phyloP scores from a whole-genome alignment of 1,140 invertebrate genomes.

The Drosophila trapezifrons region DNA sequence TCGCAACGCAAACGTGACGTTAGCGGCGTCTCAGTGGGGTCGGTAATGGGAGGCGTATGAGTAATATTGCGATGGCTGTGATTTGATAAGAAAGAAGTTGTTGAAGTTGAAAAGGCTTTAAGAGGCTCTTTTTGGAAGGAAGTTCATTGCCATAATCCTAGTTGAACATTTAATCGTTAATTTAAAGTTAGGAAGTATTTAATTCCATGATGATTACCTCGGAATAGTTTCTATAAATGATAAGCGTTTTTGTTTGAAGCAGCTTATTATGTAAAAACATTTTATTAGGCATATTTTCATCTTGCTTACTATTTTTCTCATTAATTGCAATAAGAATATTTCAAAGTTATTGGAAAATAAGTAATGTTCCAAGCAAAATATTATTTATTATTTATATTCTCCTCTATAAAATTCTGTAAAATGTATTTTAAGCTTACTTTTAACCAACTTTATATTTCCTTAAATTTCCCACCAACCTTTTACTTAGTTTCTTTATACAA shows the following conservation, averaged over 20 bases:
- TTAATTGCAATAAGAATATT: too few species aligned
- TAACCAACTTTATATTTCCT: not conserved
- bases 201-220: too few species aligned
- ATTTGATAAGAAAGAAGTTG: conserved; percentile 19
- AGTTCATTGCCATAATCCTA: not conserved
- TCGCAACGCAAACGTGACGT: conserved; percentile 30
- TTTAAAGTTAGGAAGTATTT: not conserved
- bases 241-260: too few species aligned
- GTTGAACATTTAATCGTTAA: not conserved
- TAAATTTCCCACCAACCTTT: too few species aligned
- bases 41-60: conserved; percentile 44
- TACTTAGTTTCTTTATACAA: too few species aligned
- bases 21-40: conserved; percentile 8
- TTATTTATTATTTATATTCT: not conserved
- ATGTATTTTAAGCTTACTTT: not conserved
- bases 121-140: not conserved
- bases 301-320: too few species aligned
- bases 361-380: too few species aligned
- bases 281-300: too few species aligned
- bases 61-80: conserved; percentile 47
- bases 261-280: too few species aligned
- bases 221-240: too few species aligned
- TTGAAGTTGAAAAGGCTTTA: not conserved
- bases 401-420: too few species aligned
- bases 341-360: too few species aligned